These are phyloP conservation scores for Drosophila rubida DNA, from an alignment of 2,888 invertebrate species.

Conservation along the genomic window DNA sequence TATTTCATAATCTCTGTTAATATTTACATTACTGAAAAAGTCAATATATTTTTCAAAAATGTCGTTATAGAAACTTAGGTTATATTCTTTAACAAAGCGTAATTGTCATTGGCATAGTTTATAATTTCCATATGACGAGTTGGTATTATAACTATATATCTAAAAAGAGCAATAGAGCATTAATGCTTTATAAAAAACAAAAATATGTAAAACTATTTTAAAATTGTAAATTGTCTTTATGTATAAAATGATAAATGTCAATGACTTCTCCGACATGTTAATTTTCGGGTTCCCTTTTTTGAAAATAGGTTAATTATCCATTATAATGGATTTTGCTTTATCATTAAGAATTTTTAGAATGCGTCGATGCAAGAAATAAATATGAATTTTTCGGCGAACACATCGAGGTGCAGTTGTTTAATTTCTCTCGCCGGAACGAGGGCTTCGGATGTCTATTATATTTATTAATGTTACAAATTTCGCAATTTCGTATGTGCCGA, in stretches of 20 bases:
- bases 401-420: too few relatives aligned
- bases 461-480: too few relatives aligned
- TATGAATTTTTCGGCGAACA: too few relatives aligned
- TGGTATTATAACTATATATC: background rate
- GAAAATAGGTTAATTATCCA: slow-evolving; percentile 11
- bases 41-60: background rate
- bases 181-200: too few relatives aligned
- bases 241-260: too few relatives aligned
- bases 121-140: background rate
- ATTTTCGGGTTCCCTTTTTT: background rate
- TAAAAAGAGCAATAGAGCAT: too few relatives aligned
- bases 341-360: slow-evolving; percentile 2
- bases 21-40: background rate
- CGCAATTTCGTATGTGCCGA: too few relatives aligned
- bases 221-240: too few relatives aligned
- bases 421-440: too few relatives aligned
- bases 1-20: background rate
- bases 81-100: background rate
- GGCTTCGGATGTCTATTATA: too few relatives aligned
- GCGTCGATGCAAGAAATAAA: background rate
- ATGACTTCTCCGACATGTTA: too few relatives aligned
- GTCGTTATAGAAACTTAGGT: background rate
- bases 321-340: background rate
- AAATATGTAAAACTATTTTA: too few relatives aligned
- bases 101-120: background rate